Evolutionary conservation across 2,888 invertebrate species (phyloP).

Genomic region (Adineta ricciae): DNA sequence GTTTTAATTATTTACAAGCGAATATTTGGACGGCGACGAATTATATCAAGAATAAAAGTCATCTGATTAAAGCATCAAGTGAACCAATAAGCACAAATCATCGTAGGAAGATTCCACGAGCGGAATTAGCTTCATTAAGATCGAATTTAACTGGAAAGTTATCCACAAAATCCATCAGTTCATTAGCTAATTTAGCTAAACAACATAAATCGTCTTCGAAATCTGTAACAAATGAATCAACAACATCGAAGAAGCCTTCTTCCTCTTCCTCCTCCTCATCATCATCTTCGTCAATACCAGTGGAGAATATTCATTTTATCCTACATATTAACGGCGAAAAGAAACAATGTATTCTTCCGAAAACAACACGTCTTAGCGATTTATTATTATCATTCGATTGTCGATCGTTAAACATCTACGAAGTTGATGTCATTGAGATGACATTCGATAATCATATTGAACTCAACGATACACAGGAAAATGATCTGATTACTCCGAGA

Average conservation of each 20-base stretch:
- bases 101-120: neutral
- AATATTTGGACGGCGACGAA: conserved; percentile 11
- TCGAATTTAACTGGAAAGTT: neutral
- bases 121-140: neutral
- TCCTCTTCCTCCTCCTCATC: neutral
- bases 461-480: neutral
- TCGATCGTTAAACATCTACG: neutral
- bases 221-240: neutral
- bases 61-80: neutral
- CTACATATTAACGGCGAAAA: neutral
- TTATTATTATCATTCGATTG: conserved; percentile 22
- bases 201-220: neutral
- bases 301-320: neutral
- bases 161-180: neutral
- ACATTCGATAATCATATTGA: neutral
- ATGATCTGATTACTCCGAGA: neutral
- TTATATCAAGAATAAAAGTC: neutral
- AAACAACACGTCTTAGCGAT: neutral
- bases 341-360: neutral
- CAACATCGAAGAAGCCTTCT: neutral
- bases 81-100: neutral
- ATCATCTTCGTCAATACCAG: neutral
- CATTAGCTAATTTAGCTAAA: neutral
- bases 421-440: neutral
- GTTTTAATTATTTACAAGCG: conserved; percentile 19